Conservation (phyloP, 1,140 invertebrate species). For the Scaptomyza hsui region DNA sequence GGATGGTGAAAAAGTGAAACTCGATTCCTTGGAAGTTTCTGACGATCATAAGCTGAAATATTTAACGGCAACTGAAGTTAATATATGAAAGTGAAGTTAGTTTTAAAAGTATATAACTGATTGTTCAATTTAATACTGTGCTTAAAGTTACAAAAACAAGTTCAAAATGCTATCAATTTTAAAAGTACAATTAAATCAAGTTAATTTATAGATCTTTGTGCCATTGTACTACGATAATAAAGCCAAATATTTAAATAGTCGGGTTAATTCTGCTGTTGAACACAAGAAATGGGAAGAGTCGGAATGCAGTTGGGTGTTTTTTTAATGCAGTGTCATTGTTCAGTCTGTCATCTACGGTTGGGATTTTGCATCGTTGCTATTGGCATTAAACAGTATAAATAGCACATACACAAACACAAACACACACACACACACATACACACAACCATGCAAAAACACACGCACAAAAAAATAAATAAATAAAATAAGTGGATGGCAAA, state of each 20-base stretch:
- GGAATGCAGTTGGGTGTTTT: background rate
- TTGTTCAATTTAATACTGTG: too few species aligned
- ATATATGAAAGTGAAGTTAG: too few species aligned
- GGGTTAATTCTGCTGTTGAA: too few species aligned
- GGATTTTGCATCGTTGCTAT: constrained; percentile 51
- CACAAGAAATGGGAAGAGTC: background rate
- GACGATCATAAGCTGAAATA: too few species aligned
- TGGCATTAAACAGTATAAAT: constrained; percentile 74
- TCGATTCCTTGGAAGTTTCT: too few species aligned
- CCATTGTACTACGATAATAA: background rate
- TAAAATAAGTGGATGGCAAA: constrained; percentile 41
- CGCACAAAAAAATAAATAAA: constrained; percentile 49
- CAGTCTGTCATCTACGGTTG: constrained; percentile 29
- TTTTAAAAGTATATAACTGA: too few species aligned
- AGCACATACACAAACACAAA: constrained; percentile 48
- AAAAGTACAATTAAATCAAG: background rate
- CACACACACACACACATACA: constrained; percentile 48
- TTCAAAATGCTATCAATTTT: too few species aligned
- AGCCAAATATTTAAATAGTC: background rate
- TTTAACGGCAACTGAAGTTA: too few species aligned
- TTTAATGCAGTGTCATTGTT: constrained; percentile 71
- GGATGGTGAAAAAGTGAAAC: too few species aligned
- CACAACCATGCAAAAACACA: constrained; percentile 37
- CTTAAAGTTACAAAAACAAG: too few species aligned
- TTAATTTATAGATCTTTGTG: background rate